phyloP scores from a whole-genome alignment of 2,797 vertebrate species.

The Pristis pectinata region DNA sequence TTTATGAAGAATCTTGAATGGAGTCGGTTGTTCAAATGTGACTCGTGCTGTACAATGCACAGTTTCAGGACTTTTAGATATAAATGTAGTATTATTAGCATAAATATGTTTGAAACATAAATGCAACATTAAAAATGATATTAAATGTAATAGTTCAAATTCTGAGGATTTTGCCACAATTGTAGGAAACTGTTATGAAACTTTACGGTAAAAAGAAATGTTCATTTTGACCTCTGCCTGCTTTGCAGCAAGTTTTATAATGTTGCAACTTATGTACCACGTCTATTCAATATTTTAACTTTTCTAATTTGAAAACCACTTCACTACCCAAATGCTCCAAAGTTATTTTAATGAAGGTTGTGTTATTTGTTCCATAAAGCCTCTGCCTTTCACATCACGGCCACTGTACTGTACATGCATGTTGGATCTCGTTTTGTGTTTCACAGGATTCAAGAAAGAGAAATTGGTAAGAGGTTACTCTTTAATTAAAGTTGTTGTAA shows the following conservation, averaged over 20 bases:
- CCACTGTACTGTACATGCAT: constrained; percentile 86
- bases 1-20: background rate
- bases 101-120: background rate
- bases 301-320: too few relatives aligned
- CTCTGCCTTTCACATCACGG: constrained; percentile 82
- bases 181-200: background rate
- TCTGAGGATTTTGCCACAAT: background rate
- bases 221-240: background rate
- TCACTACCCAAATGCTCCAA: too few relatives aligned
- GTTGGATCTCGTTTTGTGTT: constrained; percentile 85
- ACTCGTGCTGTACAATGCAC: background rate
- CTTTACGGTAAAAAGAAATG: background rate
- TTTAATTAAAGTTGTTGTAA: constrained; percentile 40
- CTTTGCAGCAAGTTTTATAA: background rate
- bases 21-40: background rate
- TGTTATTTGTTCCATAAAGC: constrained; percentile 52
- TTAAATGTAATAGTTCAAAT: background rate
- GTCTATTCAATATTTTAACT: too few relatives aligned
- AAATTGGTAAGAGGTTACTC: constrained; percentile 75
- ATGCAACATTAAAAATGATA: background rate
- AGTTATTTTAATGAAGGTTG: background rate
- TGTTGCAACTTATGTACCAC: too few relatives aligned
- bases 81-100: background rate
- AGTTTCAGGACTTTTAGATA: background rate
- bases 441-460: constrained; percentile 92